Evolutionary conservation across 2,888 invertebrate species (phyloP).

Genomic region (Megamerina dolium): DNA sequence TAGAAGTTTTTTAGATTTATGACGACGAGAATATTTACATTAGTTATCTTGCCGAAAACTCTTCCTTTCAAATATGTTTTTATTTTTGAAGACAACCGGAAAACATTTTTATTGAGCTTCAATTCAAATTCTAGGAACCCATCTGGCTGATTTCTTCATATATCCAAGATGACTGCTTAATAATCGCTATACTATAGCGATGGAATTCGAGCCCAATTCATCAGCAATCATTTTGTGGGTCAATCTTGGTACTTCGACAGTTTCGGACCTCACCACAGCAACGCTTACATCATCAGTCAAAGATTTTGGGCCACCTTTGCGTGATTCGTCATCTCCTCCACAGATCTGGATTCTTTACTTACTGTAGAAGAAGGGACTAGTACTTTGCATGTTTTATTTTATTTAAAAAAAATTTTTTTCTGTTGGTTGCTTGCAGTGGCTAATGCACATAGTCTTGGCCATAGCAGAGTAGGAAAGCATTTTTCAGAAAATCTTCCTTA

Average conservation of each 20-base stretch:
- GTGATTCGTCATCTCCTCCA: not conserved
- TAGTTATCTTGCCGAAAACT: not conserved
- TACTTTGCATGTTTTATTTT: too few species aligned
- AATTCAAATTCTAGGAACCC: too few species aligned
- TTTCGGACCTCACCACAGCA: slow-evolving; percentile 4
- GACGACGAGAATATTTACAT: not conserved
- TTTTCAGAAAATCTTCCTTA: too few species aligned
- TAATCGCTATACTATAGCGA: slow-evolving; percentile 5
- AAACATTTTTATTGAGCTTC: not conserved
- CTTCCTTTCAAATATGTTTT: not conserved
- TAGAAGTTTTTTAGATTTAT: not conserved
- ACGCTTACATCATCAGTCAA: slow-evolving; percentile 1
- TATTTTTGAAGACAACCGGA: not conserved
- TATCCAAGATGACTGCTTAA: slow-evolving; percentile 6
- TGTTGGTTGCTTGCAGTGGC: too few species aligned
- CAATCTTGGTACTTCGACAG: slow-evolving; percentile 4
- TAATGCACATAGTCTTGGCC: too few species aligned
- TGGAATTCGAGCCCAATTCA: slow-evolving; percentile 5
- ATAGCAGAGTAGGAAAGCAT: too few species aligned
- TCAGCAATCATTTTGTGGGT: slow-evolving; percentile 6
- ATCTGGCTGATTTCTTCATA: slow-evolving; percentile 2
- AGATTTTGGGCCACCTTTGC: slow-evolving; percentile 6
- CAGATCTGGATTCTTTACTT: slow-evolving; percentile 8
- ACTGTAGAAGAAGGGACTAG: too few species aligned
- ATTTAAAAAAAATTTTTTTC: too few species aligned